Conservation (phyloP, 92 coral and sea anemone genomes). For the Hydrozoanthus gracilis region DNA sequence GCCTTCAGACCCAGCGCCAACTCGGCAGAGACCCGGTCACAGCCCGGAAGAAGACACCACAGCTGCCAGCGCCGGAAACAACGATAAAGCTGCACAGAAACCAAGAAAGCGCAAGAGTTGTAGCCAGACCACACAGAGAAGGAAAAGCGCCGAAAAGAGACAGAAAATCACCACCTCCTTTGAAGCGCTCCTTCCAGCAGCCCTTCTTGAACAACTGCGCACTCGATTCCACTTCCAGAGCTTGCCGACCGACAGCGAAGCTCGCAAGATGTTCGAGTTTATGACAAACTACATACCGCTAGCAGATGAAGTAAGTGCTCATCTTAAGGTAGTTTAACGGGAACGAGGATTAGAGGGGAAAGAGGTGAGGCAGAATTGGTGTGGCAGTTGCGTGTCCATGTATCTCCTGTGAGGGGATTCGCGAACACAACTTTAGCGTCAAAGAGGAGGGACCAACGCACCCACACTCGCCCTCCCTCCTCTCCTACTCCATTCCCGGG, state of each 20-base stretch:
- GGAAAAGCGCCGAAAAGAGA: slow-evolving; percentile 12
- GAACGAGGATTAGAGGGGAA: slow-evolving; percentile 29
- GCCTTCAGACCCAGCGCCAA: slow-evolving; percentile 2
- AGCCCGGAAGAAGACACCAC: slow-evolving; percentile 5
- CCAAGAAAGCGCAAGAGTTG: slow-evolving; percentile 6
- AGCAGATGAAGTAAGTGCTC: background rate
- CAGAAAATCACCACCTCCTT: slow-evolving; percentile 15
- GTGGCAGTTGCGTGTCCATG: slow-evolving; percentile 17
- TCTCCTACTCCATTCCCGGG: slow-evolving; percentile 24
- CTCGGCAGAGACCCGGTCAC: too few relatives aligned
- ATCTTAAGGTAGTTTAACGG: background rate
- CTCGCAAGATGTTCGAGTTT: slow-evolving; percentile 15
- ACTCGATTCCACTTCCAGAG: slow-evolving; percentile 21
- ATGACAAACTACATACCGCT: background rate
- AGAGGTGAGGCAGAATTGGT: slow-evolving; percentile 6
- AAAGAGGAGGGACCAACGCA: too few relatives aligned
- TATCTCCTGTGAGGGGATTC: slow-evolving; percentile 9
- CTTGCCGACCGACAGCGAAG: slow-evolving; percentile 27
- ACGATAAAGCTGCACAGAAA: background rate
- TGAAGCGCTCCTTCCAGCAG: background rate
- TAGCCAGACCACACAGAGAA: slow-evolving; percentile 27
- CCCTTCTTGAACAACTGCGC: slow-evolving; percentile 4
- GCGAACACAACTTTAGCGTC: slow-evolving; percentile 21
- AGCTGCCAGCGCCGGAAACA: background rate
- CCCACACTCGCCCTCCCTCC: slow-evolving; percentile 1